Percentiles rank a stretch among this genome's conserved stretches.
These are phyloP conservation scores for Falcaria lacertinaria DNA, from an alignment of 2,888 invertebrate species.

Conservation along the genomic window DNA sequence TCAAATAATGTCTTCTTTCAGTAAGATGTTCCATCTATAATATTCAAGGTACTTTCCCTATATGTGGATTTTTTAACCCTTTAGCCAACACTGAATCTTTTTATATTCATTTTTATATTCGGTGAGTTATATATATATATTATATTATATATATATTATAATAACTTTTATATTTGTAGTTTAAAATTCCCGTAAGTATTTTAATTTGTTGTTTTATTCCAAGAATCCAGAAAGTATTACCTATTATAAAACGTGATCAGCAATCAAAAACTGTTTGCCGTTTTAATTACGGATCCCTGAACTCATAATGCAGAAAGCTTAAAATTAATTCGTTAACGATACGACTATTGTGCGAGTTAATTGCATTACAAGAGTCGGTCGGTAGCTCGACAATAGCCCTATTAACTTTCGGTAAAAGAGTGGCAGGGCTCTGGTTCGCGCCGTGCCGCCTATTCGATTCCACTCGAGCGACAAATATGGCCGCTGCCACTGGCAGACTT, in stretches of 20 bases:
- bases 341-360: constrained; percentile 71
- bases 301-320: constrained; percentile 33
- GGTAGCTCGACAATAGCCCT: constrained; percentile 65
- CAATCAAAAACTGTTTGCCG: constrained; percentile 26
- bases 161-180: too few relatives aligned
- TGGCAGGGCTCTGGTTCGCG: constrained; percentile 47
- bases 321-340: constrained; percentile 74
- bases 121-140: too few relatives aligned
- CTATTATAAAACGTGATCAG: too few relatives aligned
- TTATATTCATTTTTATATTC: too few relatives aligned
- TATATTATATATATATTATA: too few relatives aligned
- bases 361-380: constrained; percentile 76
- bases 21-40: too few relatives aligned
- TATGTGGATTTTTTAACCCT: too few relatives aligned
- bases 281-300: constrained; percentile 3
- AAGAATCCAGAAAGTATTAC: neutral
- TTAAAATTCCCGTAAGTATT: too few relatives aligned
- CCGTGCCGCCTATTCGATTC: constrained; percentile 45
- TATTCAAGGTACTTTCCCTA: too few relatives aligned
- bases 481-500: constrained; percentile 62
- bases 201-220: neutral
- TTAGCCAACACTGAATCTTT: too few relatives aligned
- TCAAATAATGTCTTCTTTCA: too few relatives aligned
- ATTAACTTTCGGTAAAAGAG: constrained; percentile 72
- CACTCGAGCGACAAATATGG: constrained; percentile 72